phyloP scores from a whole-genome alignment of 2,113 vertebrate species.

The Cyprinodon variegatus region DNA sequence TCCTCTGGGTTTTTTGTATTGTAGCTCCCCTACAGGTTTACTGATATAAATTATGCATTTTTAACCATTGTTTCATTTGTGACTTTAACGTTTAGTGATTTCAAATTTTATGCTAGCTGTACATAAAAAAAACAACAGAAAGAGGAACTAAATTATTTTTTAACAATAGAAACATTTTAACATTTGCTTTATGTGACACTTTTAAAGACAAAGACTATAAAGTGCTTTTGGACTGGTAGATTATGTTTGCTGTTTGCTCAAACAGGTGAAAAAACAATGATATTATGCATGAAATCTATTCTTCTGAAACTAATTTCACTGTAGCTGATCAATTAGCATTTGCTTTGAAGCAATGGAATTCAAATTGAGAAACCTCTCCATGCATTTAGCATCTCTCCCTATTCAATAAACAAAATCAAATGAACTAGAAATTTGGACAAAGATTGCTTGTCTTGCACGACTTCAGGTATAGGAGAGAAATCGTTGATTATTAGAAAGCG shows the following conservation, averaged over 20 bases:
- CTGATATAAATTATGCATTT: not conserved
- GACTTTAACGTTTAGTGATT: not conserved
- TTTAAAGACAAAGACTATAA: not conserved
- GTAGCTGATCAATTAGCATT: not conserved
- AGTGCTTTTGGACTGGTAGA: too few species aligned
- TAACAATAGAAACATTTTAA: slow-evolving; percentile 9
- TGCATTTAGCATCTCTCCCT: not conserved
- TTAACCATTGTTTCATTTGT: not conserved
- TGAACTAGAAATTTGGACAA: slow-evolving; percentile 35
- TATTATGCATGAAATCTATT: not conserved
- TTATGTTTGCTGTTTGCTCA: not conserved
- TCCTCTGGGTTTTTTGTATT: not conserved
- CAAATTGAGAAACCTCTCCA: not conserved
- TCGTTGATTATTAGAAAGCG: slow-evolving; percentile 4
- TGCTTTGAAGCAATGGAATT: not conserved
- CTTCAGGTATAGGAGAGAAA: slow-evolving; percentile 1
- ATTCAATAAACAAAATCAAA: slow-evolving; percentile 1
- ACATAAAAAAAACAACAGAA: slow-evolving; percentile 18
- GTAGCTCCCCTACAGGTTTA: not conserved
- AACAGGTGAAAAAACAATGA: not conserved
- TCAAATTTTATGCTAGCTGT: not conserved
- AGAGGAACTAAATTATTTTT: slow-evolving; percentile 37
- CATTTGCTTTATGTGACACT: not conserved
- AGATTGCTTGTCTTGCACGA: slow-evolving; percentile 4
- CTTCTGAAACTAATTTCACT: not conserved